These are phyloP conservation scores for Semicossyphus pulcher DNA, from an alignment of 2,113 vertebrate species.

Conservation along the genomic window DNA sequence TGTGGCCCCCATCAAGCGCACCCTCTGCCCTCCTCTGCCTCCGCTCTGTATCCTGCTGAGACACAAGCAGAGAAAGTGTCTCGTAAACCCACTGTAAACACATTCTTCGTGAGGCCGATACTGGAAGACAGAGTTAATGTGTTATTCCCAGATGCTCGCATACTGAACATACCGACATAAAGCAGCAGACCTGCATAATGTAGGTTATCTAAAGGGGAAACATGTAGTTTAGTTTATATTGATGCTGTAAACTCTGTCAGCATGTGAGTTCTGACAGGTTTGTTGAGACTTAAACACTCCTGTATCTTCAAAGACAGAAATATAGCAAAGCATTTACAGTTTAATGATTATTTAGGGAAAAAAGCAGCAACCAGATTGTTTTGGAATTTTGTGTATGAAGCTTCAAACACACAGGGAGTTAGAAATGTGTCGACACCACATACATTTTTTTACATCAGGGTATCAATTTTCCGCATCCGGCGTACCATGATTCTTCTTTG, in stretches of 20 bases:
- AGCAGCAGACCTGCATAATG: conserved; percentile 44
- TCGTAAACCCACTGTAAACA: conserved; percentile 77
- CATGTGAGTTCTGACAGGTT: conserved; percentile 31
- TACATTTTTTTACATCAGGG: neutral
- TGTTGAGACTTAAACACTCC: conserved; percentile 19
- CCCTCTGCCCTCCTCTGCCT: conserved; percentile 42
- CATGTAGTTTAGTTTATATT: neutral
- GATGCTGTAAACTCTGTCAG: conserved; percentile 4
- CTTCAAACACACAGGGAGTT: neutral
- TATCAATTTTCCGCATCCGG: neutral
- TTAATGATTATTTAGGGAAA: conserved; percentile 16
- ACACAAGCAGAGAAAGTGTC: conserved; percentile 57
- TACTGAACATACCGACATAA: conserved; percentile 58
- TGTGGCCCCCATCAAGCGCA: conserved; percentile 67
- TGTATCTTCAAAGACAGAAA: neutral
- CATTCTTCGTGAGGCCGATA: conserved; percentile 51
- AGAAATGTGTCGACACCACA: neutral
- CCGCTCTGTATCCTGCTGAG: conserved; percentile 53
- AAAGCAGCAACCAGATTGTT: conserved; percentile 26
- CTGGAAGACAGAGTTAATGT: conserved; percentile 56
- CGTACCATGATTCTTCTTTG: neutral
- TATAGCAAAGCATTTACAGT: neutral
- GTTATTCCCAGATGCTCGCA: conserved; percentile 43
- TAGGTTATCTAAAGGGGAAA: conserved; percentile 29
- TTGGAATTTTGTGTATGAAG: conserved; percentile 18